Evolutionary conservation across 2,113 vertebrate genomes (phyloP), one percentile per base, ranked within the genome.

Genomic region (Smithornis capensis): DNA sequence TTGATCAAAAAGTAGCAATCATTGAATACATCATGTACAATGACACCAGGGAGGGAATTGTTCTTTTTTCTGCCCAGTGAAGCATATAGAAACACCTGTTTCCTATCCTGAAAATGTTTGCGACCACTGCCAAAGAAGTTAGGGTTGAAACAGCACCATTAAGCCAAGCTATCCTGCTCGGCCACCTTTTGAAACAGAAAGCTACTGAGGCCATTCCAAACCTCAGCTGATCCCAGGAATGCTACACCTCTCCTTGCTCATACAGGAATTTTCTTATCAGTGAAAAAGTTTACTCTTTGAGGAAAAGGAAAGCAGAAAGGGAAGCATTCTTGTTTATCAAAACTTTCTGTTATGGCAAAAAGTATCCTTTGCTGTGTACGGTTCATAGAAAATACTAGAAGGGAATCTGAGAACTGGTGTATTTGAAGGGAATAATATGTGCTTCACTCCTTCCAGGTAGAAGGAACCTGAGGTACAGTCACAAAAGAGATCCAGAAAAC

Each of bases 31-130:
- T 96, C 90, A 87, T 64, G 57, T 82, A 35, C 59, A 83, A 15
- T 80, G 88, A 79, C 59, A 89, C 59, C 35, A 71, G 70, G 70
- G 80, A 95, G 88, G 77, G 83, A 92, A 87, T 27, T 87, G 77
- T 87, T 96, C 88, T 84, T 86, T 67, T 56, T 74, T 94, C 83
- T 93, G 65, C 70, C 83, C 90, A 94, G 78, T 0, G 35, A 89
- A 94, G 90, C 94, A 35, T 93, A 65, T 59, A 91, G 77, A 63
- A 95, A 89, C 94, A 96, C 95, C 95, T 97, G 93, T 85, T 95
- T 95, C 62, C 22, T 47, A 73, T 63, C 74, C 50, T 56, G 47
- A 56, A 89, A 87, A 37, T 45, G 23, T 82, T 87, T 89, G 69
- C 2, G 0, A 55, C 0, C 7, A 45, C 79, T 96, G 90, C 57